Evolutionary conservation across 2,113 vertebrate genomes (phyloP).

Genomic region (Dipodomys stephensi): DNA sequence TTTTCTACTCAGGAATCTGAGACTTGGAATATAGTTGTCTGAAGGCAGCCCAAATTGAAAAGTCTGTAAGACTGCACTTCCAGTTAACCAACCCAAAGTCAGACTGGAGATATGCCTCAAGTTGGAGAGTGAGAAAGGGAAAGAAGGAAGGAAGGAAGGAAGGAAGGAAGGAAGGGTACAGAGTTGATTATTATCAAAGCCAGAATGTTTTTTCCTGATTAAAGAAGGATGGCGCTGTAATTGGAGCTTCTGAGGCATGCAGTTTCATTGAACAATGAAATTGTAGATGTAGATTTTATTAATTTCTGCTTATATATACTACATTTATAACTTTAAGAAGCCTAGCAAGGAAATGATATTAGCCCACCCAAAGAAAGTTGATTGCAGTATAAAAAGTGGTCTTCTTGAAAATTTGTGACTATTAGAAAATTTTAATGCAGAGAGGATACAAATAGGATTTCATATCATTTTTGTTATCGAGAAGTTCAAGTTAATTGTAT

Average conservation of each 20-base stretch:
- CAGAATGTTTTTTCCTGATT: not conserved
- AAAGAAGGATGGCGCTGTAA: not conserved
- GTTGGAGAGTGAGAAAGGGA: no score
- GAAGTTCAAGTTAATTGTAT: conserved; percentile 13
- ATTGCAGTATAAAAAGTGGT: conserved; percentile 23
- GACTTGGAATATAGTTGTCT: no score
- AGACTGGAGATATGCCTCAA: no score
- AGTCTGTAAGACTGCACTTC: no score
- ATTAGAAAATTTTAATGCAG: not conserved
- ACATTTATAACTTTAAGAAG: not conserved
- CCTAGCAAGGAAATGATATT: not conserved
- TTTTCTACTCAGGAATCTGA: no score
- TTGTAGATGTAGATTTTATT: not conserved
- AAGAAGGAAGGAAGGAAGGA: not conserved
- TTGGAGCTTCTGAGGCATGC: not conserved
- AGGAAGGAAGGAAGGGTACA: not conserved
- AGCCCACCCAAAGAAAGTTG: not conserved
- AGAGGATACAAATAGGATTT: not conserved
- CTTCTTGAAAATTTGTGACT: conserved; percentile 24
- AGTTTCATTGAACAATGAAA: no score
- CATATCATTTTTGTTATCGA: not conserved
- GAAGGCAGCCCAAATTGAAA: no score
- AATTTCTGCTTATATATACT: not conserved
- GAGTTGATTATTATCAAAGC: not conserved
- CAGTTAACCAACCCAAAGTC: no score